Base-by-base conservation (phyloP, 1,140 invertebrate genomes). In the Neoseiulus cucumeris region DNA sequence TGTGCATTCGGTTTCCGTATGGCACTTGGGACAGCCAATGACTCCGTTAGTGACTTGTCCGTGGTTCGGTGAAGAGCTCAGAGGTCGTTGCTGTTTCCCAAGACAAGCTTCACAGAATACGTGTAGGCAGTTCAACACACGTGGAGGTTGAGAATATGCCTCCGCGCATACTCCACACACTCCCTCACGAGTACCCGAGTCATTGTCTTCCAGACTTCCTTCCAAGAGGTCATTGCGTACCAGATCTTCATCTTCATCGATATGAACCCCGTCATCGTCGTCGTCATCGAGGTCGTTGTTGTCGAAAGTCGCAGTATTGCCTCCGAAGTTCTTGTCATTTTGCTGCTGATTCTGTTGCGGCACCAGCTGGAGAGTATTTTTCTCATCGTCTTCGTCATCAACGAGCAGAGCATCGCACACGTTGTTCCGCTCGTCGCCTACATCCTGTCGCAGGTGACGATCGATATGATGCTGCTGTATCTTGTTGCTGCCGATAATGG, bases 61-160 rank as follows among this genome's bases (percentile, higher is more conserved):
- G 51, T 79, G 79, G 72, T 84, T 85, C 33, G 33, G 33, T 39
- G 33, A 39, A 6, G 33, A 39, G 33, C 33, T 39, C 33, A 39
- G 33, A 39, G 33, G 33, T 6, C 33, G 33, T 39, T 47, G 45
- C 14, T 47, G 45, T 17, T 47, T 69, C 71, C 85, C 84, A 68
- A 93, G 78, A 73, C 91, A 95, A 55, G 82, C 79, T 76, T 89
- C 85, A 77, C 91, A 94, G 77, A 91, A 94, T 5, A 89, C 87
- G 79, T 94, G 91, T 70, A 95, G 81, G 76, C 91, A 96, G 68
- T 84, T 84, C 68, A 96, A 80, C 44, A 93, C 84, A 69, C 89
- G 82, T 45, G 91, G 90, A 72, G 82, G 82, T 71, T 81, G 51
- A 9, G 14, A 4, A 59, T 59, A 59, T 9, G 51, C 1, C 22